These are phyloP conservation scores for Cecidostiba fungosa DNA, from an alignment of 2,888 invertebrate genomes.

Conservation along the genomic window DNA sequence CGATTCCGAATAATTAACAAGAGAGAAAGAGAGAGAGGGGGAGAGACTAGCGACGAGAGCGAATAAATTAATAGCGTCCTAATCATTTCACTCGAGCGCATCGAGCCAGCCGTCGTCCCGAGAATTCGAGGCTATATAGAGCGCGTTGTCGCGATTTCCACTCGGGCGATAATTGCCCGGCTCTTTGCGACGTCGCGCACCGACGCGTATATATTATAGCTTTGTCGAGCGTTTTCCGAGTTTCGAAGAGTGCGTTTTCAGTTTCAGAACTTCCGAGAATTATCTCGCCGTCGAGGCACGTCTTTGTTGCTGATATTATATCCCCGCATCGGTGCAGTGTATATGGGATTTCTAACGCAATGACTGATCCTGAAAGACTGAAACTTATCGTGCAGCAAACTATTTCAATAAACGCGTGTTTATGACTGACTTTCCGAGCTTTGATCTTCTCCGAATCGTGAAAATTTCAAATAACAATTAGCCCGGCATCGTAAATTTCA, in stretches of 20 bases:
- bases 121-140: neutral
- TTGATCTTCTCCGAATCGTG: too few species aligned
- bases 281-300: neutral
- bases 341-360: too few species aligned
- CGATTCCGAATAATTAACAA: neutral
- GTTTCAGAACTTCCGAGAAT: neutral
- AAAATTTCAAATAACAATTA: too few species aligned
- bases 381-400: too few species aligned
- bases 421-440: neutral
- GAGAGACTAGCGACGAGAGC: neutral
- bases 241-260: slow-evolving; percentile 5
- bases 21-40: too few species aligned
- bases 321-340: too few species aligned
- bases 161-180: neutral
- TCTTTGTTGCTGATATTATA: neutral
- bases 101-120: neutral
- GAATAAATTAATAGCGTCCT: neutral
- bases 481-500: too few species aligned
- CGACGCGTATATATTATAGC: neutral
- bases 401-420: neutral
- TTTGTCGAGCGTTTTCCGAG: neutral
- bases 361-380: too few species aligned
- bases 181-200: neutral
- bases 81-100: neutral
- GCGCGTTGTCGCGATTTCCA: slow-evolving; percentile 13